Evolutionary conservation across 2,888 invertebrate species (phyloP).

Genomic region (Ochropacha duplaris): DNA sequence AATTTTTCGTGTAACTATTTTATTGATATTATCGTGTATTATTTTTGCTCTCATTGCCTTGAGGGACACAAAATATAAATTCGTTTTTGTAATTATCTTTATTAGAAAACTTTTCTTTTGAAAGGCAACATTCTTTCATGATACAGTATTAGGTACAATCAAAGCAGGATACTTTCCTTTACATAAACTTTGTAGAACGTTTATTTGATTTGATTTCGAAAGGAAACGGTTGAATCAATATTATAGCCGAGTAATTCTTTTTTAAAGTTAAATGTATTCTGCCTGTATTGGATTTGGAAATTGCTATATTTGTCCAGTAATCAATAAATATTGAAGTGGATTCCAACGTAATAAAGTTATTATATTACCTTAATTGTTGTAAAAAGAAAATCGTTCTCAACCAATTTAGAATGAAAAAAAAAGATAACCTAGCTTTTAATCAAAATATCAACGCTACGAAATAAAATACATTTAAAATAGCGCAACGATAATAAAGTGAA

Average conservation of each 20-base stretch:
- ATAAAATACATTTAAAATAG: no score
- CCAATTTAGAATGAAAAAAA: no score
- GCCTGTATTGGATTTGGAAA: not conserved
- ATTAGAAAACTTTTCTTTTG: conserved; percentile 20
- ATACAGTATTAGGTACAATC: not conserved
- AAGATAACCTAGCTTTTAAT: no score
- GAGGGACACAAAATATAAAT: not conserved
- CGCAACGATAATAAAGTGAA: no score
- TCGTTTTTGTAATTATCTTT: conserved; percentile 9
- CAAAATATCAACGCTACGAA: no score
- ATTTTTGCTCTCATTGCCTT: conserved; percentile 8
- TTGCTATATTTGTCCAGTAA: no score
- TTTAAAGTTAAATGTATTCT: not conserved
- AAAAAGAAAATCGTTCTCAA: no score
- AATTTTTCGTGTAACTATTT: not conserved
- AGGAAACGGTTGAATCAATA: not conserved
- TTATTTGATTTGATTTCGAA: not conserved
- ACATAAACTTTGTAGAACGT: not conserved
- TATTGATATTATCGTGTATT: not conserved
- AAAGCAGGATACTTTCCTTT: not conserved
- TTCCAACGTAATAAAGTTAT: no score
- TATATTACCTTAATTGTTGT: no score
- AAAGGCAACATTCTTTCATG: not conserved
- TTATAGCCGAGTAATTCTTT: not conserved
- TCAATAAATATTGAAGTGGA: no score